Evolutionary conservation across 2,113 vertebrate species (phyloP).

Genomic region (Copsychus sechellarum): DNA sequence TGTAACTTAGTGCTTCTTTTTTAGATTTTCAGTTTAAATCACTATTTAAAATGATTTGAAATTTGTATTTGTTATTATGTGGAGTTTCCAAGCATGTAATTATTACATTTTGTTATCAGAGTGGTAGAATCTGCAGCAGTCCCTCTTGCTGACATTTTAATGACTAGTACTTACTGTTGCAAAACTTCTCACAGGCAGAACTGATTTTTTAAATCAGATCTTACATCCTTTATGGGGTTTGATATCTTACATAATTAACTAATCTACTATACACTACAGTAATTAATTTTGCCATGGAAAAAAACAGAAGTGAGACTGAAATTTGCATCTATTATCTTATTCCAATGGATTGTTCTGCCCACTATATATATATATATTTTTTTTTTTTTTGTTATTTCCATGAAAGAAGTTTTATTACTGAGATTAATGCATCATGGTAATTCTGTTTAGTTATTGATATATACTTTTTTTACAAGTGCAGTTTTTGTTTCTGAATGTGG

Average conservation of each 20-base stretch:
- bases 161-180: slow-evolving; percentile 48
- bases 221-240: slow-evolving; percentile 35
- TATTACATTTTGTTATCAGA: slow-evolving; percentile 46
- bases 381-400: background rate
- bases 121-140: slow-evolving; percentile 15
- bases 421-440: background rate
- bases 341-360: slow-evolving; percentile 1
- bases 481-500: background rate
- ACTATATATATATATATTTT: background rate
- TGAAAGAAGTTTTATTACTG: slow-evolving; percentile 9
- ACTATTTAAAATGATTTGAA: background rate
- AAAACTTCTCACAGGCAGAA: slow-evolving; percentile 57
- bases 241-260: slow-evolving; percentile 67
- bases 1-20: background rate
- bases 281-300: slow-evolving; percentile 58
- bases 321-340: slow-evolving; percentile 45
- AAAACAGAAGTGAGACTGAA: background rate
- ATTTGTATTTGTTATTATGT: slow-evolving; percentile 31
- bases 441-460: background rate
- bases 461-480: slow-evolving; percentile 15
- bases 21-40: slow-evolving; percentile 10
- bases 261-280: slow-evolving; percentile 53
- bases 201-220: slow-evolving; percentile 65
- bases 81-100: slow-evolving; percentile 36
- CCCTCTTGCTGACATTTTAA: slow-evolving; percentile 71